A percentile compares a stretch with the other conserved stretches of the same genome.
Conservation (phyloP, 2,888 invertebrate species). For the Arge pagana region DNA sequence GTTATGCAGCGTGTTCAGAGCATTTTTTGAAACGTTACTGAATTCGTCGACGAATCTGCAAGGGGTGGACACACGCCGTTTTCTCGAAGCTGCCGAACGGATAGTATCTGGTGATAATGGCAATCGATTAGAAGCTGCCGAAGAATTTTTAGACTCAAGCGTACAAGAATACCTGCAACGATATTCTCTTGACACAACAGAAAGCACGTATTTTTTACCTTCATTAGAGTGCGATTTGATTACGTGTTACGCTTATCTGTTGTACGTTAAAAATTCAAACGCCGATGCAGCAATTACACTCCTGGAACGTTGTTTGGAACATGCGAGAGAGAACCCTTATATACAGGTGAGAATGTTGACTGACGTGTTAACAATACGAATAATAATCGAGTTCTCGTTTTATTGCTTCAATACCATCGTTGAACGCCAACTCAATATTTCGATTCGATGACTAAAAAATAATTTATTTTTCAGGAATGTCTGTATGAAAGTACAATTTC, state of each 20-base stretch:
- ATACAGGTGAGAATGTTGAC: constrained; percentile 38
- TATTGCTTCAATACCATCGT: too few relatives aligned
- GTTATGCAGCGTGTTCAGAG: constrained; percentile 57
- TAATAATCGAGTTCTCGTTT: too few relatives aligned
- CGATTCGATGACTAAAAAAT: neutral
- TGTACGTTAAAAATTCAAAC: constrained; percentile 51
- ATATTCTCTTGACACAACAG: constrained; percentile 28
- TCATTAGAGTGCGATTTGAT: constrained; percentile 62
- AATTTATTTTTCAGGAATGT: constrained; percentile 53
- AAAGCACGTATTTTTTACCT: constrained; percentile 58
- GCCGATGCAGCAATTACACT: constrained; percentile 36
- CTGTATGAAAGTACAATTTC: constrained; percentile 57
- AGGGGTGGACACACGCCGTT: constrained; percentile 32
- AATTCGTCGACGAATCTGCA: constrained; percentile 34
- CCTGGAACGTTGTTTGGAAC: constrained; percentile 42
- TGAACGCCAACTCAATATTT: neutral
- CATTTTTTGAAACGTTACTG: constrained; percentile 51
- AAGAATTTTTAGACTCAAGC: constrained; percentile 40
- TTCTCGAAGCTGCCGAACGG: constrained; percentile 36
- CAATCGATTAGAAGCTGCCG: constrained; percentile 32
- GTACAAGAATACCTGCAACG: constrained; percentile 37
- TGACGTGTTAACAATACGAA: neutral
- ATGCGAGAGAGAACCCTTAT: constrained; percentile 35
- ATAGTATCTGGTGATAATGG: constrained; percentile 34
- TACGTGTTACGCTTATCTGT: constrained; percentile 62